Base-by-base conservation (phyloP, 1,140 invertebrate species). In the Glossosoma conforme region DNA sequence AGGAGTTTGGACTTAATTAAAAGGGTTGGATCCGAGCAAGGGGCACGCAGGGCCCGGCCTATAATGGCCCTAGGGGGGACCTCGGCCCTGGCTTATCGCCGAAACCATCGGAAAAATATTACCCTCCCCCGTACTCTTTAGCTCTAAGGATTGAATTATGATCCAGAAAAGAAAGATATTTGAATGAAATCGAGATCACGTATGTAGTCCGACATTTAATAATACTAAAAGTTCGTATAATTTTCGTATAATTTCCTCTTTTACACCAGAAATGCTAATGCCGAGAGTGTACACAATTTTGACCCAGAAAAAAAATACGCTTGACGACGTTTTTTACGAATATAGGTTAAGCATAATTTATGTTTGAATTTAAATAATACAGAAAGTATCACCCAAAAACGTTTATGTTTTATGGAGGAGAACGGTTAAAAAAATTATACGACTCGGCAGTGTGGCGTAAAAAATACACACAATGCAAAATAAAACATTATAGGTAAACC, bases 1-100 rank as follows among this genome's bases (percentile, higher is more conserved):
- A 58, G 50, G 56, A 53, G 51, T 58, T 53, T 58, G 56, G 56
- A 58, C 56, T 58, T 58, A 58, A 58, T 58, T 58, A 58, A 58
- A 58, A 50, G 56, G 56, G 56, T 54, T 53, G 42, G 51, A 36
- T 42, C 24, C 32, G 28, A 24, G 44, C n/a, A 21, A 21, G 40
- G 35, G 9, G 44, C n/a, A n/a, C n/a, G n/a, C n/a, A 28, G 52
- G 44, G 36, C n/a, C 9, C 17, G 44, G 36, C n/a, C 9, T 13
- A 30, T 50, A 49, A 50, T 49, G 42, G 46, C 46, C 21, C 24
- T 21, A 14, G 22, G 24, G 17, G 38, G 38, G 45, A 13, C 15
- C 14, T 35, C 1, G 11, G 13, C 14, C 8, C 14, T 17, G 43
- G 50, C 41, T 36, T 3, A 42, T n/a, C 8, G 18, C 5, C 5